A percentile compares a stretch with the other conserved stretches of the same genome.
phyloP scores from a whole-genome alignment of 2,113 vertebrate species.

The Triplophysa tibetana region DNA sequence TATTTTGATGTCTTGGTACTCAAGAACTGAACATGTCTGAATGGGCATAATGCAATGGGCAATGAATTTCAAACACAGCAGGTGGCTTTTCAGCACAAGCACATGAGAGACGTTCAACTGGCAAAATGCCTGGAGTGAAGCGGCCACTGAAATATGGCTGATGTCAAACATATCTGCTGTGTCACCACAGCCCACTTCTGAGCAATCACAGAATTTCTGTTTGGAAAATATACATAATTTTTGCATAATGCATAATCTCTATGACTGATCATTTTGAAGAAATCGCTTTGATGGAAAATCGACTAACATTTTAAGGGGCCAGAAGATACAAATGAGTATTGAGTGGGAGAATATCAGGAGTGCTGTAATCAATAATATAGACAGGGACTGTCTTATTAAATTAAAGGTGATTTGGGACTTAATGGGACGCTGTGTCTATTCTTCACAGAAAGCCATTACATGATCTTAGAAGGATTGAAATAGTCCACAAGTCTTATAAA shows the following conservation, averaged over 20 bases:
- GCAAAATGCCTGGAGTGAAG: neutral
- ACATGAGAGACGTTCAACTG: neutral
- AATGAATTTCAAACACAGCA: neutral
- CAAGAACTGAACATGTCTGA: neutral
- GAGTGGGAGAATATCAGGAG: neutral
- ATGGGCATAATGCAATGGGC: neutral
- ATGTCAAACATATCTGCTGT: slow-evolving; percentile 21
- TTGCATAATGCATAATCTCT: neutral
- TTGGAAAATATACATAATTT: slow-evolving; percentile 26
- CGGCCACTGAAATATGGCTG: slow-evolving; percentile 2
- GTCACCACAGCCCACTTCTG: slow-evolving; percentile 34
- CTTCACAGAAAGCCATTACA: no score
- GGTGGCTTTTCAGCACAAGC: slow-evolving; percentile 5
- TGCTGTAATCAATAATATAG: no score
- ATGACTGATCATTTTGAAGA: slow-evolving; percentile 12
- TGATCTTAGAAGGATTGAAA: no score
- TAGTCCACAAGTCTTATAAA: no score
- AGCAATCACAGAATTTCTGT: neutral
- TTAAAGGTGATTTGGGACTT: no score
- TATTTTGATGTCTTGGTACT: neutral
- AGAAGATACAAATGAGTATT: neutral
- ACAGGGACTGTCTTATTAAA: no score
- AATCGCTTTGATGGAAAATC: slow-evolving; percentile 31
- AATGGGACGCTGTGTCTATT: no score
- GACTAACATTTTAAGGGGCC: neutral